Base-by-base conservation (phyloP, 2,888 invertebrate species). In the Torymus auratus region DNA sequence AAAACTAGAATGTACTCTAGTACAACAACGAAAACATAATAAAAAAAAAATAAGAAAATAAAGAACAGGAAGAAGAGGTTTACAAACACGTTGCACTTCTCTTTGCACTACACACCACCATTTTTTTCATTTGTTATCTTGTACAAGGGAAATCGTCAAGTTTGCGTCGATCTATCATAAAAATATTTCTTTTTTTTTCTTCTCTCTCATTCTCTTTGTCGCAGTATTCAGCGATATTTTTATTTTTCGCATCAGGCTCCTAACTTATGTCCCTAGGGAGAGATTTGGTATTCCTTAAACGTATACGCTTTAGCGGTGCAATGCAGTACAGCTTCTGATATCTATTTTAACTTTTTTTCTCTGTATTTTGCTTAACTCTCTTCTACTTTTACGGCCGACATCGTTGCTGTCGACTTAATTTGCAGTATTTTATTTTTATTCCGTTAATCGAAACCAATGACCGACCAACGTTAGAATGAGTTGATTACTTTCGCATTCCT, bases 141-240 rank as follows among this genome's bases (percentile, higher is more conserved):
- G 55, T 69, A 73, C 65, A 76, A 73, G 70, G 64, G 65, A 80
- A 80, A 77, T 84, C 64, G 70, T 82, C 84, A 81, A 83, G 80
- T 83, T 82, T 83, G 81, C 83, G 87, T 84, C 84, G 85, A 86
- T 85, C 87, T 88, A 86, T 86, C 86, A 88, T 86, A 89, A 89
- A 89, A 89, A 89, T 89, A 89, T 88, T 84, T 85, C 87, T 85
- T 86, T 86, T 85, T 86, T 85, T 87, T 85, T 86, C 85, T 82
- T 86, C 83, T 85, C 85, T 65, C 41, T 74, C 55, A 60, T 53
- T 68, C 15, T 69, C 60, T 60, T 50, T 76, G 14, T 64, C 62
- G 53, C 60, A 81, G 83, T 87, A 88, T 84, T 86, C 85, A 88
- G 86, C 86, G 87, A 88, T 28, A 77, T 61, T 86, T 86, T 41